Evolutionary conservation across 92 coral and sea anemone species (phyloP).

Genomic region (Palythoa grandis): DNA sequence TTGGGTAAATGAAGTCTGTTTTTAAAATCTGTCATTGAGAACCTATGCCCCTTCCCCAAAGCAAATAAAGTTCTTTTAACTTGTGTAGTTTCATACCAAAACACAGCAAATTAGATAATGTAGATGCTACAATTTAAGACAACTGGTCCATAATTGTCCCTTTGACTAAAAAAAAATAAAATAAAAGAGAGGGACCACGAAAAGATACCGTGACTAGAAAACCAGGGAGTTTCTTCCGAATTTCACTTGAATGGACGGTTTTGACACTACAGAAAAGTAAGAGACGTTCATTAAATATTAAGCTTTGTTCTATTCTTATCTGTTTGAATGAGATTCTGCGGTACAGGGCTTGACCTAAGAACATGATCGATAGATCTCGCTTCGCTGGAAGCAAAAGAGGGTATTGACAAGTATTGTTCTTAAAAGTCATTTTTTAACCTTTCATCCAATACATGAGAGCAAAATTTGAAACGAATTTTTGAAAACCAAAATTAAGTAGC

Average conservation of each 20-base stretch:
- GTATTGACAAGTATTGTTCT: neutral
- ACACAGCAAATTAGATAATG: neutral
- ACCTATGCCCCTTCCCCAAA: neutral
- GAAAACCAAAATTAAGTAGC: slow-evolving; percentile 10
- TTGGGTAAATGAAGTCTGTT: neutral
- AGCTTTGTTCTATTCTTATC: slow-evolving; percentile 28
- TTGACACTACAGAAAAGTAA: neutral
- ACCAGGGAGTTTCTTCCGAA: neutral
- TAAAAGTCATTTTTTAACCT: slow-evolving; percentile 6
- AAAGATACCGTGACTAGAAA: neutral
- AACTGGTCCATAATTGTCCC: neutral
- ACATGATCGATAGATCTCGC: slow-evolving; percentile 22
- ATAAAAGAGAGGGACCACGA: neutral
- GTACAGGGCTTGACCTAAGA: slow-evolving; percentile 17
- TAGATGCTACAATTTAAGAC: neutral
- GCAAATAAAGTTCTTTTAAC: neutral
- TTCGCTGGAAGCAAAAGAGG: slow-evolving; percentile 29
- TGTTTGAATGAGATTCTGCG: slow-evolving; percentile 1
- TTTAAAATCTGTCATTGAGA: neutral
- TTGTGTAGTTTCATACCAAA: neutral
- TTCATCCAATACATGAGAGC: neutral
- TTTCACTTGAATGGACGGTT: neutral
- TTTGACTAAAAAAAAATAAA: neutral
- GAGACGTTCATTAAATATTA: neutral
- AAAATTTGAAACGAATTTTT: neutral